phyloP scores from a whole-genome alignment of 1,140 invertebrate species.

The Ceratina australensis region DNA sequence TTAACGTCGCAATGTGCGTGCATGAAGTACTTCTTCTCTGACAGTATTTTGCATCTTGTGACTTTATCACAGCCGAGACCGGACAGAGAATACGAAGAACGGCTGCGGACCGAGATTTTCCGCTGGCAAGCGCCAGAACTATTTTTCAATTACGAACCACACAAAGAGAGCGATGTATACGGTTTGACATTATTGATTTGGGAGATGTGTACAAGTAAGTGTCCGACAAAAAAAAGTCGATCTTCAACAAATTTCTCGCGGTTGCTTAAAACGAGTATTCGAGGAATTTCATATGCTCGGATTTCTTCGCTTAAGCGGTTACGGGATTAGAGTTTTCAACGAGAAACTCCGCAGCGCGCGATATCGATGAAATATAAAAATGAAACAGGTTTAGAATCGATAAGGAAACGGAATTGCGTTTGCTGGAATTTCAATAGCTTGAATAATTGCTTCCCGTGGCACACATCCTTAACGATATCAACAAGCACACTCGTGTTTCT shows the following conservation, averaged over 20 bases:
- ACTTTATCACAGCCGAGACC: conserved; percentile 50
- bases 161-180: conserved; percentile 66
- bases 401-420: conserved; percentile 28
- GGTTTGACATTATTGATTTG: conserved; percentile 68
- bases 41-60: conserved; percentile 7
- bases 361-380: neutral
- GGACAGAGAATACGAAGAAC: conserved; percentile 57
- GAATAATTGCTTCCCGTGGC: too few relatives aligned
- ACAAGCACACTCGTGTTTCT: too few relatives aligned
- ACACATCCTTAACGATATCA: too few relatives aligned
- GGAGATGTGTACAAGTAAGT: conserved; percentile 72
- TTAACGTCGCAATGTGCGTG: neutral
- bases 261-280: neutral
- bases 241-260: neutral
- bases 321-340: conserved; percentile 16
- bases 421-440: conserved; percentile 1
- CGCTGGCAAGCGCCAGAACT: conserved; percentile 71
- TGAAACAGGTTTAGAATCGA: conserved; percentile 32
- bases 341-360: neutral
- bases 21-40: neutral
- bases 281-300: conserved; percentile 2
- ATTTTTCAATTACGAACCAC: conserved; percentile 44
- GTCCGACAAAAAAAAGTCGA: neutral
- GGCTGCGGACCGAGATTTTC: conserved; percentile 65
- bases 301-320: conserved; percentile 25